Base-by-base conservation (phyloP, 2,888 invertebrate genomes). In the Cantharis lateralis region DNA sequence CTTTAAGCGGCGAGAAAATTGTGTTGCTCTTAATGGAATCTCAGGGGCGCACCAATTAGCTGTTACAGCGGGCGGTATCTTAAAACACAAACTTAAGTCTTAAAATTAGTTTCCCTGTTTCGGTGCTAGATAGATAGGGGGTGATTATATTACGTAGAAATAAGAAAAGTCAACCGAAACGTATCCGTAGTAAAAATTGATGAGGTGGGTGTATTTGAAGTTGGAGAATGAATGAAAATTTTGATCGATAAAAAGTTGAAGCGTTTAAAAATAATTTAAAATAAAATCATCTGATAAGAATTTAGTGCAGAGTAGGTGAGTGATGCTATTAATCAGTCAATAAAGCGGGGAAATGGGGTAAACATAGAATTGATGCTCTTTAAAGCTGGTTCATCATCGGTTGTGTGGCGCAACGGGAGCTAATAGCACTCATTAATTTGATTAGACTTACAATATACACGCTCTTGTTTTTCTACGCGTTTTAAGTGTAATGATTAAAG, bases 41-140 rank as follows among this genome's bases (percentile, higher is more conserved):
- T 85, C 86, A 81, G 83, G 85, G 85, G 86, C 83, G 83, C 82
- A 81, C 83, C 87, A 87, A 87, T 87, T 87, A 87, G 85, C 84
- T 82, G 82, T 80, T 83, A 82, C 83, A 83, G 79, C 80, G 79
- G 81, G 81, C 76, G 79, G 78, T 81, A 78, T 79, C 77, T 78
- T 76, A 71, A 74, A 75, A 78, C 68, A 69, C 72, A 72, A 78
- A 73, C 78, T 78, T 72, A 15, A 71, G 71, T 62, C 48, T 61
- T 32, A 61, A 73, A 78, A 78, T 78, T 76, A 78, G 78, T 74
- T 71, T 68, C 68, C 73, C 76, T 78, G 70, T 71, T 75, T 73
- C 28, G 24, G 61, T 75, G 66, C 63, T 64, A 68, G 66, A 68
- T 63, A 74, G 18, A 68, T 69, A 64, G 68, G 64, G 70, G 62